Evolutionary conservation across 1,140 invertebrate species (phyloP).

Genomic region (Drosophila nannoptera): DNA sequence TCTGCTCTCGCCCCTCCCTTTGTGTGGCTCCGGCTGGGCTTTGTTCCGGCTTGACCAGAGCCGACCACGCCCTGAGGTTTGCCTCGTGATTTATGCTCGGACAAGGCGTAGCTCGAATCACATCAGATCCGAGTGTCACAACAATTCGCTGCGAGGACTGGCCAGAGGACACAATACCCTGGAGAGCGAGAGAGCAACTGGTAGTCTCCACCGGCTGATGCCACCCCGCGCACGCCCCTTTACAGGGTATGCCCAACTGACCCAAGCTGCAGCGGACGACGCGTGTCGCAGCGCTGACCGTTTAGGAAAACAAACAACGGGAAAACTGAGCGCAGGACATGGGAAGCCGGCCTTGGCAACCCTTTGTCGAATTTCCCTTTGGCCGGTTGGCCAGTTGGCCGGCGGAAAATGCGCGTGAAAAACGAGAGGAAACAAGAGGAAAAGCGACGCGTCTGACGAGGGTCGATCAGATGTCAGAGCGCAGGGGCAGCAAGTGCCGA

Average conservation of each 20-base stretch:
- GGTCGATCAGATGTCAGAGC: slow-evolving; percentile 64
- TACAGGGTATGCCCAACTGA: slow-evolving; percentile 29
- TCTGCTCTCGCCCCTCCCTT: neutral
- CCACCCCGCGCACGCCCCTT: neutral
- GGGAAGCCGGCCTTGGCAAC: slow-evolving; percentile 29
- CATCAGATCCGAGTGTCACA: slow-evolving; percentile 38
- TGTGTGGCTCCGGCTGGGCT: neutral
- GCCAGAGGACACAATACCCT: neutral
- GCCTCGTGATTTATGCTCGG: slow-evolving; percentile 39
- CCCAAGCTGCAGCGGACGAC: slow-evolving; percentile 20
- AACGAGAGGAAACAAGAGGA: slow-evolving; percentile 53
- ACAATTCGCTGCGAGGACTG: slow-evolving; percentile 23
- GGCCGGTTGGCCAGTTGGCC: slow-evolving; percentile 37
- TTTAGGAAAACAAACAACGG: slow-evolving; percentile 16
- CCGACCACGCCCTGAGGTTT: slow-evolving; percentile 26
- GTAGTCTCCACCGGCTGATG: too few species aligned
- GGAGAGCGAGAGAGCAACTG: neutral
- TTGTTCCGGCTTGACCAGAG: slow-evolving; percentile 35
- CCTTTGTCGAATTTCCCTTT: slow-evolving; percentile 43
- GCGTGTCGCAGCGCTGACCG: slow-evolving; percentile 2
- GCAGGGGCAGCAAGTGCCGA: slow-evolving; percentile 22
- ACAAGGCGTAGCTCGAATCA: slow-evolving; percentile 25
- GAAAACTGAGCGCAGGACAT: neutral
- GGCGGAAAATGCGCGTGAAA: slow-evolving; percentile 56
- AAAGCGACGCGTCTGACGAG: slow-evolving; percentile 70